phyloP scores from a whole-genome alignment of 2,113 vertebrate genomes.

The Upupa epops region DNA sequence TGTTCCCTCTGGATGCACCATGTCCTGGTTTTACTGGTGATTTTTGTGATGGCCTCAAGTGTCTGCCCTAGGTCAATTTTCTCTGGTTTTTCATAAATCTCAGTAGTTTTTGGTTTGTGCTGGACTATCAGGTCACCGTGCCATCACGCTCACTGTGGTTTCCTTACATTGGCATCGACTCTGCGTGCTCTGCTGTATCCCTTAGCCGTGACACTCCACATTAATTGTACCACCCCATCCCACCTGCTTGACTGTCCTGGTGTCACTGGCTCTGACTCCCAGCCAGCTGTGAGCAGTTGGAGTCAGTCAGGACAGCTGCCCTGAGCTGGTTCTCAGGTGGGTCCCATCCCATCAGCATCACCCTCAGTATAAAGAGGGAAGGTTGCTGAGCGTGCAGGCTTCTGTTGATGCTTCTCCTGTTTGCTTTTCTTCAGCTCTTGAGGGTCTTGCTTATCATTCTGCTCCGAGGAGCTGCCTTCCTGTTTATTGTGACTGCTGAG shows the following conservation, averaged over 20 bases:
- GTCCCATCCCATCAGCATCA: neutral
- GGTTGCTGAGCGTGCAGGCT: neutral
- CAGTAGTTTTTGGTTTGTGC: neutral
- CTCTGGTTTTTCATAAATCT: neutral
- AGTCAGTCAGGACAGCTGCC: neutral
- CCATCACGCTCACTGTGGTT: rapidly evolving
- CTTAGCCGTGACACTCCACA: neutral
- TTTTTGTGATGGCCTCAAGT: neutral
- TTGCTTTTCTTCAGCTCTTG: neutral
- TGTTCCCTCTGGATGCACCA: neutral
- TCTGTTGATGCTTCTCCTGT: neutral
- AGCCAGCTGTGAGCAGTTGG: neutral
- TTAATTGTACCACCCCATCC: neutral
- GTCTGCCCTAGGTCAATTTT: neutral
- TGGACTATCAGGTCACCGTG: neutral
- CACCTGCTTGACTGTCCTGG: neutral
- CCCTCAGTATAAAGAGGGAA: neutral
- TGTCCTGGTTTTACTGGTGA: neutral
- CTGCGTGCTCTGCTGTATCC: neutral
- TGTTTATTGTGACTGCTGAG: too few relatives aligned
- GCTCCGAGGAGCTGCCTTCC: neutral
- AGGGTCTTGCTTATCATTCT: neutral
- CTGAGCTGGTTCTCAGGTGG: neutral
- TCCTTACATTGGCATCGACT: neutral
- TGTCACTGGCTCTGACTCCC: neutral